Base-by-base conservation (phyloP, 2,888 invertebrate species). In the Caenorhabditis wallacei region DNA sequence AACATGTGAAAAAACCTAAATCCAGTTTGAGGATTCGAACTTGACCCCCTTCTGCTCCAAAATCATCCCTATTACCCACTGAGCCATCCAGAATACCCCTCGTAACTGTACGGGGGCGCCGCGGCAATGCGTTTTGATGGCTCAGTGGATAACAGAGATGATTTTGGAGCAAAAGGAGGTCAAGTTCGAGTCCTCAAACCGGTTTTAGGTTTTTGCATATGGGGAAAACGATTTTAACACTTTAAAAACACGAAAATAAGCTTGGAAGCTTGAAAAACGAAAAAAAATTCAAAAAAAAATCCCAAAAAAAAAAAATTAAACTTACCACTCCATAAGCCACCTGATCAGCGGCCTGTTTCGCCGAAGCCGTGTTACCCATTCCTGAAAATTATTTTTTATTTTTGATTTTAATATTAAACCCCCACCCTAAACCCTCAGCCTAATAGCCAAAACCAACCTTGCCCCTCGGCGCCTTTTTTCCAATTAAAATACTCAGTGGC, bases 241-340 rank as follows among this genome's bases (percentile, higher is more conserved):
- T 30, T 30, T 5, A 30, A 30, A 30, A 30, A 30, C 3, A 30
- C 30, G 30, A 30, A 30, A 30, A 30, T 5, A 30, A 30, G 8
- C 30, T 30, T 5, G 30, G 4, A 30, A 5, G 30, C 30, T 5
- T 30, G 8, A 30, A 30, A 30, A 30, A 5, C 8, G 8, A 30
- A 30, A 30, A 5, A 30, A 30, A 30, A 30, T 5, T 8, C 4
- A 8, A 30, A 30, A 30, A 30, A 30, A 30, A 8, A n/a, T n/a
- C n/a, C n/a, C n/a, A n/a, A 3, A 30, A 30, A 30, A 30, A 30
- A 30, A 30, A 30, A 30, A 30, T 8, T 30, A 3, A 8, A 30
- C 78, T 70, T 40, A 82, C 82, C 26, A 82, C 72, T 82, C 82
- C 82, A 74, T 79, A 82, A n/a, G 74, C 72, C 16, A 82, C 66